Percentiles rank a stretch among this genome's conserved stretches.
Conservation (phyloP, 2,888 invertebrate species). For the Coecobrya sp. region DNA sequence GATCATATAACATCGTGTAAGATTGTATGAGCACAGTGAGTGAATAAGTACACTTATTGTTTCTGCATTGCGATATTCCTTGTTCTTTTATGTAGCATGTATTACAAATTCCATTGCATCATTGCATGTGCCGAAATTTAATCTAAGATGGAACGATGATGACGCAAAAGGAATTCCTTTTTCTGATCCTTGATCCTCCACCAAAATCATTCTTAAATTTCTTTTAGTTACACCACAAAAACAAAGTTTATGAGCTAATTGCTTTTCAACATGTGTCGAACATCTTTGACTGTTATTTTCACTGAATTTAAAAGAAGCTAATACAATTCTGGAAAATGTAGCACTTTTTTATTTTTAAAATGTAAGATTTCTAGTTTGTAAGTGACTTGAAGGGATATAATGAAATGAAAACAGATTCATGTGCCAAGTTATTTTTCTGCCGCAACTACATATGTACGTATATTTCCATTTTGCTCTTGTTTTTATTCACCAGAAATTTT, state of each 20-base stretch:
- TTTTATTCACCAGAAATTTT: not conserved
- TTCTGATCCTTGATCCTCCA: not conserved
- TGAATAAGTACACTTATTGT: not conserved
- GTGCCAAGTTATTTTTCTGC: slow-evolving; percentile 35
- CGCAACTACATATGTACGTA: not conserved
- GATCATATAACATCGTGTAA: too few relatives aligned
- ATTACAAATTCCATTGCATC: not conserved
- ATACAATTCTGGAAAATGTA: not conserved
- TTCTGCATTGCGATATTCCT: not conserved
- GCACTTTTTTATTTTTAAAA: not conserved
- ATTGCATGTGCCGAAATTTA: not conserved
- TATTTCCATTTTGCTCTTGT: too few relatives aligned
- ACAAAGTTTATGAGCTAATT: not conserved
- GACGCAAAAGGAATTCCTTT: not conserved
- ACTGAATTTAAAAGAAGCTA: not conserved
- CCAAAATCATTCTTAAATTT: not conserved
- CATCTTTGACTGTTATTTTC: not conserved
- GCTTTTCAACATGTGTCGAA: slow-evolving; percentile 10
- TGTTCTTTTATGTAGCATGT: not conserved
- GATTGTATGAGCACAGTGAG: not conserved
- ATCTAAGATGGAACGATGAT: slow-evolving; percentile 14
- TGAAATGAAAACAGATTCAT: slow-evolving; percentile 35
- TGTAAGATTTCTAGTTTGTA: not conserved
- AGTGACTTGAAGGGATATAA: not conserved
- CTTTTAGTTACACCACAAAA: not conserved